phyloP scores from a whole-genome alignment of 2,888 invertebrate species.

The Tetheella fluctuosa region DNA sequence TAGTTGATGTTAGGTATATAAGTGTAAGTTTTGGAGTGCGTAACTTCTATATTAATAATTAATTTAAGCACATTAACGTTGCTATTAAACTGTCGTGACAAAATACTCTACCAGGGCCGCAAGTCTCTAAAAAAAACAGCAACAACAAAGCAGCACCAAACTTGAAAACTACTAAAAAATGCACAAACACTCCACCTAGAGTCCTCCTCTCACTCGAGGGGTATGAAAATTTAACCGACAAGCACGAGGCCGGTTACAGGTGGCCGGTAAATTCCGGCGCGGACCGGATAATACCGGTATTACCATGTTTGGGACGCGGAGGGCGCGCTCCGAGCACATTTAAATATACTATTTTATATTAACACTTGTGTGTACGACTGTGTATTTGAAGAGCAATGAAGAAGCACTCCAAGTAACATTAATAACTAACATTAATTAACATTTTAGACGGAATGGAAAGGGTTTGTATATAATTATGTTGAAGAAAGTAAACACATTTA shows the following conservation, averaged over 20 bases:
- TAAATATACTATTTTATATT: constrained; percentile 6
- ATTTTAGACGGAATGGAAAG: neutral
- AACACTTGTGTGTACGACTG: constrained; percentile 12
- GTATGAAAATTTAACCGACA: constrained; percentile 67
- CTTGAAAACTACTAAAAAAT: constrained; percentile 50
- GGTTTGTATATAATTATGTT: neutral
- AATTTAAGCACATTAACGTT: too few relatives aligned
- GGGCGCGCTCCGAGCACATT: constrained; percentile 24
- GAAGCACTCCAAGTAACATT: neutral
- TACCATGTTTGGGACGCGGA: constrained; percentile 40
- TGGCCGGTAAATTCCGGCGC: constrained; percentile 67
- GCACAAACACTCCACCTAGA: constrained; percentile 59
- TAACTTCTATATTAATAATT: too few relatives aligned
- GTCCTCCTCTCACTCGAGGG: constrained; percentile 50
- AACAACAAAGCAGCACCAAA: constrained; percentile 26
- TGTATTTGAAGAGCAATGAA: constrained; percentile 7
- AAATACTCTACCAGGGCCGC: neutral
- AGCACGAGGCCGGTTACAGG: constrained; percentile 59
- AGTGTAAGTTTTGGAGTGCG: too few relatives aligned
- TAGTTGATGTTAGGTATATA: too few relatives aligned
- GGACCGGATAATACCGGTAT: constrained; percentile 56
- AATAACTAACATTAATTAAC: too few relatives aligned
- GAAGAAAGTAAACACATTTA: neutral
- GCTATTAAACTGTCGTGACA: neutral
- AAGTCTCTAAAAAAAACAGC: constrained; percentile 19